These are phyloP conservation scores for Pantherophis guttatus DNA, from an alignment of 2,113 vertebrate species.

Conservation along the genomic window DNA sequence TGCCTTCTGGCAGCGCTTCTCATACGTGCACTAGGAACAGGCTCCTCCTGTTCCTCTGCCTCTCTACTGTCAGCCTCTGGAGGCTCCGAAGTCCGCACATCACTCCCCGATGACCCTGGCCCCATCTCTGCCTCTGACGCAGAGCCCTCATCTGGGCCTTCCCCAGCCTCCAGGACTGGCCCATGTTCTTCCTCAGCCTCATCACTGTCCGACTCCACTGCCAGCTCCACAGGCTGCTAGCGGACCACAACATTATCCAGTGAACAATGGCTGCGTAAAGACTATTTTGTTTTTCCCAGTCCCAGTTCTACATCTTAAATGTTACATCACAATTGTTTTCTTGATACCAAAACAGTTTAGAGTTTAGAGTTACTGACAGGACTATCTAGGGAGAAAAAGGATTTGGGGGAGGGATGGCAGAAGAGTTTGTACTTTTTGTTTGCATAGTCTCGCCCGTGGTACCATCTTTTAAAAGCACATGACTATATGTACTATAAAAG, in stretches of 20 bases:
- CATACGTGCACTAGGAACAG: too few relatives aligned
- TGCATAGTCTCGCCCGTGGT: neutral
- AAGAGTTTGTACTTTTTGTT: neutral
- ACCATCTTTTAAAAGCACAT: neutral
- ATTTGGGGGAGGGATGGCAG: neutral
- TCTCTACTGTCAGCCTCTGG: too few relatives aligned
- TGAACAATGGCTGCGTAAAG: neutral
- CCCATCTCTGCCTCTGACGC: too few relatives aligned
- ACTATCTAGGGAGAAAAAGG: neutral
- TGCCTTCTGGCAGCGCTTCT: too few relatives aligned
- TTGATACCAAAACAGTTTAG: neutral
- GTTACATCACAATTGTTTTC: neutral
- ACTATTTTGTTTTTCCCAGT: neutral
- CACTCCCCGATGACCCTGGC: too few relatives aligned
- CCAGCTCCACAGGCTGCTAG: too few relatives aligned
- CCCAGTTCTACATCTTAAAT: neutral
- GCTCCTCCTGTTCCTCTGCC: too few relatives aligned
- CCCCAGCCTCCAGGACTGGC: too few relatives aligned
- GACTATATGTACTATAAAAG: neutral
- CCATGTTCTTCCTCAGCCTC: too few relatives aligned
- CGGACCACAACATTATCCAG: neutral
- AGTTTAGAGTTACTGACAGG: neutral
- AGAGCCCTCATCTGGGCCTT: too few relatives aligned
- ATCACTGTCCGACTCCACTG: too few relatives aligned
- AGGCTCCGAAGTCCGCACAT: too few relatives aligned